Base-by-base conservation (phyloP, 2,113 vertebrate species). In the Neolamprologus ventralis region DNA sequence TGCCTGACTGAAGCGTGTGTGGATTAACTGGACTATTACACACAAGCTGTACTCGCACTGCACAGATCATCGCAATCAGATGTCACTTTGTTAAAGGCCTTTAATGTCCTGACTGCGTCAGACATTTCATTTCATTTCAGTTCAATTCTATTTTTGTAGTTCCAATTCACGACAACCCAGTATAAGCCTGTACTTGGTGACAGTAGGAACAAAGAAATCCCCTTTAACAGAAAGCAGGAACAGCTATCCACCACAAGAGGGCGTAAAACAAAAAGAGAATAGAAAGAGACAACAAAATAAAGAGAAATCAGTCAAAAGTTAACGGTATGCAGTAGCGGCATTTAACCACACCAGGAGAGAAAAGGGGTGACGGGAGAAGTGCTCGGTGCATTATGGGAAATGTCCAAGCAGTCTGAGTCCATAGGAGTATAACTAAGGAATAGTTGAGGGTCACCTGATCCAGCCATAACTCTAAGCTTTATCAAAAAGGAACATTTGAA, bases 191-290 rank as follows among this genome's bases (percentile, higher is more conserved):
- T 47, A 75, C 21, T 47, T 75, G 21, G 68, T 45, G 23, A 47
- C 9, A 19, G 6, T 5, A 10, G 71, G 16, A 75, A 31, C 21
- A 28, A 75, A 75, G 6, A 75, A 75, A 47, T 19, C 16, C 23
- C 14, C 4, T 75, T 47, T 75, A 0, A 19, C 23, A 49, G 23
- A 1, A 49, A 75, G 23, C 23, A 49, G 23, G 23, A 28, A 28
- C 2, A 31, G 9, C 23, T 12, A 49, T 28, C 42, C 26, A 19
- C 68, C 40, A 28, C 68, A 47, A 47, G 42, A 75, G 11, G 68
- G 14, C 5, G 14, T 4, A 73, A 26, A 47, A 47, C 12, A 0
- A 6, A 14, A 13, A 19, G 4, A 0, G 21, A 1, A 75, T 0
- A 75, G 40, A 73, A 33, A 37, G 8, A 47, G 9, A 0, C 40